phyloP scores from a whole-genome alignment of 2,797 vertebrate species.

The Gymnoscopelus microlampas region DNA sequence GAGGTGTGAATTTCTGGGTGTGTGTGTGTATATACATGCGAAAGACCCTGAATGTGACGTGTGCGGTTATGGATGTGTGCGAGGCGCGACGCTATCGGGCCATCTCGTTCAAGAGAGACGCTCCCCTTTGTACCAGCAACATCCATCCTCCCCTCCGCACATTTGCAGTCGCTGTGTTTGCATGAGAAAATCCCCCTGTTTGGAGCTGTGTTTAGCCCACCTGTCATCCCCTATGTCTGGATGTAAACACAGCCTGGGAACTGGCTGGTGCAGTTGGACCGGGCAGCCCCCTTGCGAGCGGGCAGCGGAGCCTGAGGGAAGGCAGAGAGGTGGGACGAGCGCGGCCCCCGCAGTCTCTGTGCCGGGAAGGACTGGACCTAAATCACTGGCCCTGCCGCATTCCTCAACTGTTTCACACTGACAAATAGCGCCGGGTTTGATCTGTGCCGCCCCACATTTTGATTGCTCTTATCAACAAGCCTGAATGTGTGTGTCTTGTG shows the following conservation, averaged over 20 bases:
- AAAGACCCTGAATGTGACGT: constrained; percentile 2
- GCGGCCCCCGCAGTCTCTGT: too few species aligned
- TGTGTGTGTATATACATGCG: constrained; percentile 14
- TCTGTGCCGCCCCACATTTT: too few species aligned
- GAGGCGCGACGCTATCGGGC: constrained; percentile 32
- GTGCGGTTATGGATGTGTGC: constrained; percentile 20
- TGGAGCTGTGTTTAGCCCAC: constrained; percentile 65
- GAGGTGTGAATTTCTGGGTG: constrained; percentile 18
- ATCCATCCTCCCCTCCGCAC: constrained; percentile 53
- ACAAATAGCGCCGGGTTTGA: too few species aligned
- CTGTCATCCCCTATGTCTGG: constrained; percentile 61
- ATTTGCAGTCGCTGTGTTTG: constrained; percentile 49
- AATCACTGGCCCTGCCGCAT: too few species aligned
- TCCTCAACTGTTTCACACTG: too few species aligned
- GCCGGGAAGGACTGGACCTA: too few species aligned
- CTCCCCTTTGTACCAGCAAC: constrained; percentile 33
- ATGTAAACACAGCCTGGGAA: constrained; percentile 59
- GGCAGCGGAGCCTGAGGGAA: background rate
- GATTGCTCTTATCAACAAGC: too few species aligned
- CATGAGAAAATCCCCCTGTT: constrained; percentile 49
- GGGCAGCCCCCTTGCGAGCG: background rate
- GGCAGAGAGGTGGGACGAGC: too few species aligned
- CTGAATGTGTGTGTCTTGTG: too few species aligned
- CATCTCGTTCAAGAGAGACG: constrained; percentile 5
- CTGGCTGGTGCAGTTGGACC: constrained; percentile 33